Conservation (phyloP, 1,140 invertebrate genomes). For the Phortica variegata region DNA sequence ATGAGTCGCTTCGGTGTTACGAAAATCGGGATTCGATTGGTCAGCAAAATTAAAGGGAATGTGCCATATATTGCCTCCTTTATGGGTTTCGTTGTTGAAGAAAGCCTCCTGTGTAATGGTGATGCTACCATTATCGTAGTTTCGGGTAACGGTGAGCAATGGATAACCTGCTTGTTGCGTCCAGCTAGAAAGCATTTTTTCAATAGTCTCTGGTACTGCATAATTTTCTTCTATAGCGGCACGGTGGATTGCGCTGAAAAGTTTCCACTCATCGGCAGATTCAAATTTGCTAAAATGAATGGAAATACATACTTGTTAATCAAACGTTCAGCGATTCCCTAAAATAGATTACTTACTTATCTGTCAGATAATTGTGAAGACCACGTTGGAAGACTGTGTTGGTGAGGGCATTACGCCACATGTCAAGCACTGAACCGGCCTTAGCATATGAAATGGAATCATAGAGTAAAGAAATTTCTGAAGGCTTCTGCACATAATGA, state of each 20-base stretch:
- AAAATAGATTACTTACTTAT: constrained; percentile 58
- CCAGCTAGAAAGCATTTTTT: constrained; percentile 67
- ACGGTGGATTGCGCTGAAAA: constrained; percentile 67
- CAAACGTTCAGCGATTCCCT: too few relatives aligned
- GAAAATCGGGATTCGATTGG: constrained; percentile 55
- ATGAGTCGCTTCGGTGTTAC: constrained; percentile 52
- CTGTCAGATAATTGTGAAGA: constrained; percentile 73
- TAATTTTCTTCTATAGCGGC: constrained; percentile 55
- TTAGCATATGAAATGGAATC: constrained; percentile 76
- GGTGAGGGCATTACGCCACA: constrained; percentile 91
- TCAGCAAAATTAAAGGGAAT: constrained; percentile 43
- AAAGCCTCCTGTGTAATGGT: constrained; percentile 58
- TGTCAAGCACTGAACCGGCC: constrained; percentile 75
- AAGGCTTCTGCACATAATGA: constrained; percentile 68
- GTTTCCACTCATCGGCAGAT: constrained; percentile 64
- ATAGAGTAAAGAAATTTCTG: constrained; percentile 74
- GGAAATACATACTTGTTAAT: too few relatives aligned
- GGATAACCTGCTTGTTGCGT: constrained; percentile 69
- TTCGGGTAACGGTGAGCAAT: constrained; percentile 61
- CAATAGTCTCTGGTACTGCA: constrained; percentile 27
- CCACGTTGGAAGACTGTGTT: constrained; percentile 80
- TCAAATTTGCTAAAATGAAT: constrained; percentile 40
- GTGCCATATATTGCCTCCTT: constrained; percentile 18
- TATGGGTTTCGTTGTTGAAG: constrained; percentile 29
- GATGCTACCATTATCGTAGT: constrained; percentile 51